Conservation (phyloP, 2,113 vertebrate species). For the Varanus salvator region DNA sequence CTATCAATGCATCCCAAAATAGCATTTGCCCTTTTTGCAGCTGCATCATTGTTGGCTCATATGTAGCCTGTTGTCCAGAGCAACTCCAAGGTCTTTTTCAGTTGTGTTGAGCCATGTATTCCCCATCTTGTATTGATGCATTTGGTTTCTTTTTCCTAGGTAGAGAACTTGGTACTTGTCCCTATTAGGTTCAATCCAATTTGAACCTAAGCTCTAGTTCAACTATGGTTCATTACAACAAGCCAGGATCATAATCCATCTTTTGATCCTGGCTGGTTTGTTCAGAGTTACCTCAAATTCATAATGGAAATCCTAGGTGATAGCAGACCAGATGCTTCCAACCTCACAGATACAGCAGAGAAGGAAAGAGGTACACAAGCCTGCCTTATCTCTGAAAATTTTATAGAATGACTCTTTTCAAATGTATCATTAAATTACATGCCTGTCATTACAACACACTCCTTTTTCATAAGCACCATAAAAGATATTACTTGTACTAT, state of each 20-base stretch:
- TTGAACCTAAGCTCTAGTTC: not conserved
- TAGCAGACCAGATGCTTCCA: not conserved
- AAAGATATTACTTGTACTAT: not conserved
- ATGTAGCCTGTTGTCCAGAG: no score
- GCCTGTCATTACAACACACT: not conserved
- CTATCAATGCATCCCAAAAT: no score
- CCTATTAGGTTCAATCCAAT: not conserved
- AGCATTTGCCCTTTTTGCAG: no score
- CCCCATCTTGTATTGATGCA: no score
- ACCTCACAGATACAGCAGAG: not conserved
- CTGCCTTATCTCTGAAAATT: not conserved
- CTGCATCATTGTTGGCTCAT: no score
- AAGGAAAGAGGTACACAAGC: not conserved
- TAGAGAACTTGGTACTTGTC: no score
- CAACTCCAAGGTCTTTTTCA: no score
- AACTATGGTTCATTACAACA: not conserved
- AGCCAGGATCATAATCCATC: not conserved
- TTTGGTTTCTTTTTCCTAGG: no score
- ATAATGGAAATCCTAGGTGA: not conserved
- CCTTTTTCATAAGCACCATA: not conserved
- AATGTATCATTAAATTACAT: not conserved
- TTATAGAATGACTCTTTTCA: no score
- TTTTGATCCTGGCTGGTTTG: not conserved
- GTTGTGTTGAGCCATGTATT: no score
- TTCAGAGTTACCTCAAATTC: not conserved